Evolutionary conservation across 2,113 vertebrate genomes (phyloP).

Genomic region (Murina feae): DNA sequence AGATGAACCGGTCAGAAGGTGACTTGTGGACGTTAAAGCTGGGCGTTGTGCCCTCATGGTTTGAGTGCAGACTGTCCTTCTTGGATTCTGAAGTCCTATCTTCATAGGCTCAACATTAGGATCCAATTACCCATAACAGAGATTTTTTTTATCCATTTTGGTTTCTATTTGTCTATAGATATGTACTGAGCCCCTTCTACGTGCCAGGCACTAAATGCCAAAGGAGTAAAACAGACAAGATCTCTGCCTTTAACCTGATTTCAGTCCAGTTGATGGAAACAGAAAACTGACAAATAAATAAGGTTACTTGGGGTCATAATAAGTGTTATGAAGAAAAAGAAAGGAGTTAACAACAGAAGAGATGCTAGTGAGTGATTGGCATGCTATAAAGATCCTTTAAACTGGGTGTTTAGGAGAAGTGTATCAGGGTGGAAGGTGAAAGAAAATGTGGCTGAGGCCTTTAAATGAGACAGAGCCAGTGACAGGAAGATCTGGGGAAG

Average conservation of each 20-base stretch:
- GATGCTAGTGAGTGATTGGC: not conserved
- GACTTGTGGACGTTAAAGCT: not conserved
- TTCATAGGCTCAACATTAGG: not conserved
- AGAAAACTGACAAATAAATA: not conserved
- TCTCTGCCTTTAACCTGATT: not conserved
- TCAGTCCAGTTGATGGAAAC: not conserved
- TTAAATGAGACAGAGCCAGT: not conserved
- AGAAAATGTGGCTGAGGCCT: not conserved
- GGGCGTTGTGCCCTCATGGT: not conserved
- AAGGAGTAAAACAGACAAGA: not conserved
- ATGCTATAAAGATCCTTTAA: not conserved
- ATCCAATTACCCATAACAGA: not conserved
- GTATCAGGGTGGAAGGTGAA: accelerated
- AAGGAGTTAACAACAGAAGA: not conserved
- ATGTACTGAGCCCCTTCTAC: not conserved
- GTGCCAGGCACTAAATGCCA: not conserved
- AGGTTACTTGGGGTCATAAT: not conserved
- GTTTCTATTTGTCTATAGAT: not conserved
- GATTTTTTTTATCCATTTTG: not conserved
- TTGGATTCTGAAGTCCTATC: not conserved
- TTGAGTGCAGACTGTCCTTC: not conserved
- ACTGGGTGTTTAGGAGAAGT: not conserved
- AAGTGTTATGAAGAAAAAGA: not conserved
- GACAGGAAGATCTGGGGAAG: not conserved
- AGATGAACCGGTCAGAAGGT: not conserved